Evolutionary conservation across 2,113 vertebrate species (phyloP).

Genomic region (Tychaedon coryphoeus): DNA sequence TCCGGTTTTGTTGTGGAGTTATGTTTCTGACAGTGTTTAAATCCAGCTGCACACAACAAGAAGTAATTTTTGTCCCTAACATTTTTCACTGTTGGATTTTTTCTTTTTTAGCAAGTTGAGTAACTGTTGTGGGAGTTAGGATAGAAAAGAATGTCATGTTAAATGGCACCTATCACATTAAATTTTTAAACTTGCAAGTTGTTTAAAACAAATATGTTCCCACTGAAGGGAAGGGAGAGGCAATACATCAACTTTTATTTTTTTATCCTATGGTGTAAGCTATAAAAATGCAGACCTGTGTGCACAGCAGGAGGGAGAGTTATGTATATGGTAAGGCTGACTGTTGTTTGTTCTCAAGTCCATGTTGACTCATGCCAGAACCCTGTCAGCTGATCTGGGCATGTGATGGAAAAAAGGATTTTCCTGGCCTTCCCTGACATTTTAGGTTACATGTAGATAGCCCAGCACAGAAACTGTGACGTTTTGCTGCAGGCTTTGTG

Average conservation of each 20-base stretch:
- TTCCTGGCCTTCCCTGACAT: neutral
- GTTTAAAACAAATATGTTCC: neutral
- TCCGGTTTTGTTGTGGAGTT: neutral
- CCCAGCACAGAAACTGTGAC: neutral
- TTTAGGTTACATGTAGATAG: rapidly evolving
- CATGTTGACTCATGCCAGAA: neutral
- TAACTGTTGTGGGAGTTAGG: neutral
- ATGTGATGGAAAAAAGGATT: neutral
- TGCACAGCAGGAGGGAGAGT: neutral
- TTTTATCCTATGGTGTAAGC: neutral
- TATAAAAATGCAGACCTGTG: neutral
- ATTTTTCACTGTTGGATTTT: neutral
- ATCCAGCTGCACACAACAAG: neutral
- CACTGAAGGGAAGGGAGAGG: neutral
- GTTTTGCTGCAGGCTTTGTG: neutral
- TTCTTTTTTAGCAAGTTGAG: neutral
- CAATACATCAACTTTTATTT: neutral
- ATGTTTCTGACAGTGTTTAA: neutral
- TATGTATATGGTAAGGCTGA: neutral
- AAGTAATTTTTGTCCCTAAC: neutral
- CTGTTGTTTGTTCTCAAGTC: neutral
- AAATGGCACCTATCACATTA: neutral
- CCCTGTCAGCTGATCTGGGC: neutral
- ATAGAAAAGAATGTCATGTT: neutral
- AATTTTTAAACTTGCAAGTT: neutral